Base-by-base conservation (phyloP, 2,888 invertebrate species). In the Dynastes tityus region DNA sequence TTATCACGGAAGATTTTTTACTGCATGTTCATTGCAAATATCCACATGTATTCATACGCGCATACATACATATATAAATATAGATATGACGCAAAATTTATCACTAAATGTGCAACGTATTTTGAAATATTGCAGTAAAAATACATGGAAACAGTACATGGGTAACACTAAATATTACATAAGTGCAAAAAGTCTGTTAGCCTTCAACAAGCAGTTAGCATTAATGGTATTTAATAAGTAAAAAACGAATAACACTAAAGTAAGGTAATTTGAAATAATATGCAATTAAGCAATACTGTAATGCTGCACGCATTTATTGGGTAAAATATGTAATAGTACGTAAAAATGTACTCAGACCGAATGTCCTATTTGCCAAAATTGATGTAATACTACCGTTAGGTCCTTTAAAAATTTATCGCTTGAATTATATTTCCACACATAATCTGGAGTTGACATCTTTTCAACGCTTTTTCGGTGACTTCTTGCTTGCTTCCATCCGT, bases 1-100 rank as follows among this genome's bases (percentile, higher is more conserved):
- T 77, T 68, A 77, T 68, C 77, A 58, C 40, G 27, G 40, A 40
- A 32, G 53, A 68, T 68, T 55, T 70, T 70, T 71, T 29, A 40
- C 16, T 29, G 65, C 29, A 71, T 71, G 32, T 71, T 55, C 55
- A 71, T 58, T 13, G 32, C 70, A 70, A 70, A 55, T 32, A 32
- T 45, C 45, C 55, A 37, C 32, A 71, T 27, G 22, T 65, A 11
- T 27, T 27, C 61, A 22, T 9, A 61, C 0, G 61, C 22, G n/a
- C 5, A 32, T 32, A 5, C 32, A 32, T 32, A 32, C 5, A 32
- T 0, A 45, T 11, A 22, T 16, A 63, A 11, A 11, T 63, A 32
- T 29, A 63, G 9, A 29, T 13, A 63, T 63, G 32, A 63, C 63
- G 29, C 32, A 45, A 61, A 61, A 63, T 32, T 63, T 63, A 63